Evolutionary conservation across 2,888 invertebrate genomes (phyloP), one percentile per base, ranked within the genome.

Genomic region (Sialis fuliginosa): DNA sequence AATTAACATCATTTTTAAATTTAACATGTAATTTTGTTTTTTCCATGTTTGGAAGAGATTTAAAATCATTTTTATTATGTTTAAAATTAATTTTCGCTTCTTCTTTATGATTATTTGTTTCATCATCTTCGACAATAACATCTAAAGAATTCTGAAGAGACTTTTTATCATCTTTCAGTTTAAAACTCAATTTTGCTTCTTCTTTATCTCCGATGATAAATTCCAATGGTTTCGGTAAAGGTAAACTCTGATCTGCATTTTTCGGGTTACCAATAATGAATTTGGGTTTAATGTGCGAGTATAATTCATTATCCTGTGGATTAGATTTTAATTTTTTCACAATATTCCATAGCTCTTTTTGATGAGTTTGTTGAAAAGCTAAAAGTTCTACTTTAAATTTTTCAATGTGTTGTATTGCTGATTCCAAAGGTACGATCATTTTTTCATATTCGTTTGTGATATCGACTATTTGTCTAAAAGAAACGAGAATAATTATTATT

Each of bases 341-440:
- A 33, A 44, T 44, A 10, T 51, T 46, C 51, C 51, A 51, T 12
- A 51, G 46, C 39, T 49, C 47, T n/a, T 47, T 22, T 34, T 51
- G 51, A 4, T 48, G 39, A 6, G 30, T 41, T 12, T 44, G n/a
- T n/a, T 48, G 45, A 13, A 48, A 40, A 4, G 13, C 9, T 2
- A 44, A 7, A 13, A 51, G 37, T 13, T 49, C 49, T 7, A 37
- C 40, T 43, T 47, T 30, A 33, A 30, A 49, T 48, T 51, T 49
- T 43, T 45, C 48, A 30, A 51, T 48, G 33, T 49, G 49, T n/a
- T 51, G 45, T 33, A 46, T 12, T 5, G 49, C 47, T 9, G 37
- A 37, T 34, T 40, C 45, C 33, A 51, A 41, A 6, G 49, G 45
- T n/a, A 39, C 10, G 8, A 42, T 30, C 13, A 51, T 49, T 48